Percentiles rank a stretch among this genome's conserved stretches.
Evolutionary conservation across 2,113 vertebrate species (phyloP).

Genomic region (Synchiropus splendidus): DNA sequence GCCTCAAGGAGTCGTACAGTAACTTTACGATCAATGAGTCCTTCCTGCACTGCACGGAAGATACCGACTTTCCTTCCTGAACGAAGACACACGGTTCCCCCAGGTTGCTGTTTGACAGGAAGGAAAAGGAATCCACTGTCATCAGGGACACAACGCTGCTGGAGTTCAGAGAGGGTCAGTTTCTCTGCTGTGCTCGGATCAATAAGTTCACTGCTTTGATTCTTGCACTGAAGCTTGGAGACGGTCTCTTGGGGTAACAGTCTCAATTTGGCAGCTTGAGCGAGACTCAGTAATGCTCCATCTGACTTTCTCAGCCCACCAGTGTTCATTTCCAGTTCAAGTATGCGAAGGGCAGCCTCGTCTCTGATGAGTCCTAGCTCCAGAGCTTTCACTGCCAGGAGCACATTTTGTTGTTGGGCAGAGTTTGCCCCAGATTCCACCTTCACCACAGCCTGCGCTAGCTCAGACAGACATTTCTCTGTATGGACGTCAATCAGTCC

Average conservation of each 20-base stretch:
- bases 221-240: constrained; percentile 62
- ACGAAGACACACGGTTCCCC: constrained; percentile 76
- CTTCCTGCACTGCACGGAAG: constrained; percentile 82
- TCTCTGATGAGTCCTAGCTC: constrained; percentile 73
- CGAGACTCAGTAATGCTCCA: no score
- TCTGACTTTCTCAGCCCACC: no score
- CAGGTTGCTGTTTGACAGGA: constrained; percentile 78
- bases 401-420: constrained; percentile 32
- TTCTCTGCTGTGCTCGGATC: constrained; percentile 90
- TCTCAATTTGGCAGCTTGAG: constrained; percentile 15
- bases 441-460: constrained; percentile 63
- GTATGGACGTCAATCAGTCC: constrained; percentile 70
- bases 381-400: constrained; percentile 67
- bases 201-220: constrained; percentile 69
- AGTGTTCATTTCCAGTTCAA: constrained; percentile 68
- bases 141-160: constrained; percentile 68
- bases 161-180: constrained; percentile 68
- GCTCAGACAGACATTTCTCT: constrained; percentile 61
- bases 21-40: constrained; percentile 80
- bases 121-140: constrained; percentile 74
- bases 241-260: constrained; percentile 59
- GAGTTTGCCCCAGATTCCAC: constrained; percentile 42
- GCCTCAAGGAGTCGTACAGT: constrained; percentile 77
- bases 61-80: constrained; percentile 79
- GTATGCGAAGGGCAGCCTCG: constrained; percentile 73